Conservation (phyloP, 2,888 invertebrate genomes). For the Platypus cylindrus region DNA sequence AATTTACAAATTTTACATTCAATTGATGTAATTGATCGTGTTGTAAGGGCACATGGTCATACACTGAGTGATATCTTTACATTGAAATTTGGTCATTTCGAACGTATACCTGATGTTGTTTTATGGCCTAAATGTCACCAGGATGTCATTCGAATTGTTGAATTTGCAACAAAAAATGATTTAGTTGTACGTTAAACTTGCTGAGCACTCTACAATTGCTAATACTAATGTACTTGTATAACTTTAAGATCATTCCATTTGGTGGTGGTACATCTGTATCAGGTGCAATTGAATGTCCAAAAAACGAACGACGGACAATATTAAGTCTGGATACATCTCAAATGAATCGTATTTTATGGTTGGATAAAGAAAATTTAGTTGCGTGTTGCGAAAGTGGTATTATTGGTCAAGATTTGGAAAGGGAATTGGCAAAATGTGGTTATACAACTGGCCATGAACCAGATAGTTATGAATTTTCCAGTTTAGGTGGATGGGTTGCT, state of each 20-base stretch:
- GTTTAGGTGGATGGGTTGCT: slow-evolving; percentile 82
- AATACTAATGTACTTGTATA: background rate
- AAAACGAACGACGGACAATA: slow-evolving; percentile 64
- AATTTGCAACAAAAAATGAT: slow-evolving; percentile 57
- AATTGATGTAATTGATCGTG: slow-evolving; percentile 58
- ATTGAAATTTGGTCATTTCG: slow-evolving; percentile 58
- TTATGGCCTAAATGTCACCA: slow-evolving; percentile 83
- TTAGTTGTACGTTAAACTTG: slow-evolving; percentile 60
- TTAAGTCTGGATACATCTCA: slow-evolving; percentile 86
- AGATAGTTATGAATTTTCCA: slow-evolving; percentile 95
- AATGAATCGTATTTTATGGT: slow-evolving; percentile 91
- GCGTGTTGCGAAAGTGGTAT: slow-evolving; percentile 83
- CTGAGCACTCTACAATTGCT: background rate
- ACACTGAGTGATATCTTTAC: slow-evolving; percentile 80
- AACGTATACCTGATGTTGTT: slow-evolving; percentile 85
- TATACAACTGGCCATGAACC: slow-evolving; percentile 94
- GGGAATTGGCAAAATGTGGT: slow-evolving; percentile 63
- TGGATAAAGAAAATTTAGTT: slow-evolving; percentile 74
- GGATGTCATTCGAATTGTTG: slow-evolving; percentile 72
- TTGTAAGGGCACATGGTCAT: slow-evolving; percentile 86
- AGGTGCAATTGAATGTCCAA: slow-evolving; percentile 59
- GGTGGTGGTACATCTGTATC: slow-evolving; percentile 40
- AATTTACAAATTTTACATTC: slow-evolving; percentile 47
- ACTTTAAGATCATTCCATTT: slow-evolving; percentile 55
- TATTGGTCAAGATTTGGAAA: slow-evolving; percentile 87